Conservation (phyloP, 1,140 invertebrate genomes). For the Liolophura sinensis region DNA sequence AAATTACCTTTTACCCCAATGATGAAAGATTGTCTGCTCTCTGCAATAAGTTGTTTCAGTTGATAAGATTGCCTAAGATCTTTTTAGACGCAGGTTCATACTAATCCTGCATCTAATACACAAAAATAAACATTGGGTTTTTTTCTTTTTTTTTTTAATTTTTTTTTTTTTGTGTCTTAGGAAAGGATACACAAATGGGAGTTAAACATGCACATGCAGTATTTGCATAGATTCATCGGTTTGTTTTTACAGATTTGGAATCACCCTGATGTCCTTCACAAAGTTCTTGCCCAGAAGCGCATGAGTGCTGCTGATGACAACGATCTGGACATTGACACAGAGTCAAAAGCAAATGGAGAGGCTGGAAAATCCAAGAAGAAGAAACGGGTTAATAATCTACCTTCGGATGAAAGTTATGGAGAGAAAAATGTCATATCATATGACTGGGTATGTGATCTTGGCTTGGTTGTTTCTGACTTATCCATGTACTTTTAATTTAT, state of each 20-base stretch:
- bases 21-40: too few relatives aligned
- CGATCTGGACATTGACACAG: conserved; percentile 85
- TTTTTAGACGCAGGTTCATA: too few relatives aligned
- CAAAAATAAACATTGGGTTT: too few relatives aligned
- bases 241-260: conserved; percentile 85
- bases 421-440: conserved; percentile 52
- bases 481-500: too few relatives aligned
- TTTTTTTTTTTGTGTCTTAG: neutral
- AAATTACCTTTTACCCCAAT: too few relatives aligned
- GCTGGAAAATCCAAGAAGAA: conserved; percentile 24
- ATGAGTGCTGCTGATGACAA: conserved; percentile 75
- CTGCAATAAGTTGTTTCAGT: too few relatives aligned
- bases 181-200: neutral
- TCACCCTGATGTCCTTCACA: conserved; percentile 95
- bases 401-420: conserved; percentile 15
- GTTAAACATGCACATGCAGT: neutral
- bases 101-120: too few relatives aligned
- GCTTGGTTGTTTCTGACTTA: too few relatives aligned
- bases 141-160: conserved; percentile 4
- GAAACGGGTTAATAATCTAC: conserved; percentile 14
- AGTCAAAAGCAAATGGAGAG: conserved; percentile 50
- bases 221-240: neutral
- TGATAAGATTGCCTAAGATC: too few relatives aligned
- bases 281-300: conserved; percentile 81
- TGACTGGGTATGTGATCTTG: conserved; percentile 54